Conservation (phyloP, 1,140 invertebrate species). For the Drosophila takahashii region DNA sequence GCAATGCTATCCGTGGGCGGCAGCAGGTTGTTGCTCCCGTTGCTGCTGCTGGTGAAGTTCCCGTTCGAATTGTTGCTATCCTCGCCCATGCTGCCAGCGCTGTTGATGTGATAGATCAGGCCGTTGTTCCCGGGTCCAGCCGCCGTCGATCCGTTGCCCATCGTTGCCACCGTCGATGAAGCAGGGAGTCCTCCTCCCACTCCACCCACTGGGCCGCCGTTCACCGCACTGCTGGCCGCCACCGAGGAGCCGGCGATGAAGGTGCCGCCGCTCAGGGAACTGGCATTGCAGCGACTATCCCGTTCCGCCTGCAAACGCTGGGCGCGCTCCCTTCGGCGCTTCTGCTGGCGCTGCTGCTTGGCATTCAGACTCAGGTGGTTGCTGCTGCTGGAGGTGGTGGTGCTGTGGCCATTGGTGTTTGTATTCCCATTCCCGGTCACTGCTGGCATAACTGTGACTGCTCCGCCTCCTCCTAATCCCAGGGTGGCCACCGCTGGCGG, state of each 20-base stretch:
- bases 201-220: conserved; percentile 85
- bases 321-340: conserved; percentile 92
- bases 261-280: conserved; percentile 41
- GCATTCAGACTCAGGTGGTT: conserved; percentile 71
- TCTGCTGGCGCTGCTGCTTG: conserved; percentile 92
- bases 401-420: conserved; percentile 60
- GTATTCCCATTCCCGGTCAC: conserved; percentile 8
- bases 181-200: conserved; percentile 9
- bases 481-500: conserved; percentile 10
- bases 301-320: conserved; percentile 93
- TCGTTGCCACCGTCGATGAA: conserved; percentile 85
- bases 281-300: conserved; percentile 75
- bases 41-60: conserved; percentile 81
- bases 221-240: conserved; percentile 48
- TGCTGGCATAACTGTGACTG: no score
- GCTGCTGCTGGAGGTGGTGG: conserved; percentile 42
- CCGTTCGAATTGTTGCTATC: conserved; percentile 83
- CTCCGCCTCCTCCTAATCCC: not conserved
- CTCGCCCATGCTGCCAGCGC: conserved; percentile 82
- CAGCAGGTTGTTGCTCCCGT: conserved; percentile 76
- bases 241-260: conserved; percentile 47
- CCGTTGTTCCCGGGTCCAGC: conserved; percentile 53
- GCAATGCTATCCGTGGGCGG: conserved; percentile 82
- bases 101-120: conserved; percentile 75
- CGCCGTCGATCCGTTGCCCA: conserved; percentile 81